A percentile compares a stretch with the other conserved stretches of the same genome.
Evolutionary conservation across 2,113 vertebrate genomes (phyloP).

Genomic region (Leuciscus idus): DNA sequence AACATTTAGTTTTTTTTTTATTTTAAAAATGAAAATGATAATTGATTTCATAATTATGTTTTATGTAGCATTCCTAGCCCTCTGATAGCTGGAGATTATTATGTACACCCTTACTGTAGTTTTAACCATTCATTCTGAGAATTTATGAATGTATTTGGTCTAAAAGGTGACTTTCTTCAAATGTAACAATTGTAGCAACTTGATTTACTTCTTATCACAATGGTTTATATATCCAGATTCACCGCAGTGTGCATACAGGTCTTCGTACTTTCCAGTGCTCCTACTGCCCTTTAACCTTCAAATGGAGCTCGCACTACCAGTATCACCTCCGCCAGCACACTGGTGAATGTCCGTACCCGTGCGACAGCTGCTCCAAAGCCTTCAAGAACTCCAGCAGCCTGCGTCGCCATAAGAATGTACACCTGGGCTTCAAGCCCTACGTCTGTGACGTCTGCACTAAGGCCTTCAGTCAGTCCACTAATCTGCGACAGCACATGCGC

Average conservation of each 20-base stretch:
- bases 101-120: too few species aligned
- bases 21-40: too few species aligned
- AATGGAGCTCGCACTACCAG: slow-evolving; percentile 96
- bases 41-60: too few species aligned
- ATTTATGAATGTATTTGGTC: too few species aligned
- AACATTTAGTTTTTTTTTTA: too few species aligned
- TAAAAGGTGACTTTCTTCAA: too few species aligned
- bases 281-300: slow-evolving; percentile 89
- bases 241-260: slow-evolving; percentile 87
- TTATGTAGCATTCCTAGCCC: too few species aligned
- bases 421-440: slow-evolving; percentile 88
- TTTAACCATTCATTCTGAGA: too few species aligned
- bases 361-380: slow-evolving; percentile 87
- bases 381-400: slow-evolving; percentile 94
- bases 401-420: slow-evolving; percentile 88
- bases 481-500: slow-evolving; percentile 88
- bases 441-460: slow-evolving; percentile 84
- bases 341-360: slow-evolving; percentile 89
- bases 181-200: too few species aligned
- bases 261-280: slow-evolving; percentile 86
- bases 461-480: slow-evolving; percentile 91
- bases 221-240: slow-evolving; percentile 66
- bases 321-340: slow-evolving; percentile 94
- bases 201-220: background rate
- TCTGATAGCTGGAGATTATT: too few species aligned